phyloP scores from a whole-genome alignment of 2,797 vertebrate genomes.

The Ptychadena robeensis region DNA sequence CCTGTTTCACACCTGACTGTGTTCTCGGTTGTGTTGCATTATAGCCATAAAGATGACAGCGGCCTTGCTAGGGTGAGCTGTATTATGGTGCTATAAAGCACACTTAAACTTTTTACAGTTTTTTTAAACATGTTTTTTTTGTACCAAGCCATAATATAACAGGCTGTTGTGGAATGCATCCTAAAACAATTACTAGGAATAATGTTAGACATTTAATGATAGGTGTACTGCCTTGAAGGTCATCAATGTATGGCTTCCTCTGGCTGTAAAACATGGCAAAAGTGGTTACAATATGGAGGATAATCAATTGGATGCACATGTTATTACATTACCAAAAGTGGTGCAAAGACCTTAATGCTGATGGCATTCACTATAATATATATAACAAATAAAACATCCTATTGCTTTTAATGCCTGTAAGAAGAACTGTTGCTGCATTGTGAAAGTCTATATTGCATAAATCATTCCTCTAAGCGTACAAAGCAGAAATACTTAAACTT shows the following conservation, averaged over 20 bases:
- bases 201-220: not conserved
- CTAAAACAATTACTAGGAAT: not conserved
- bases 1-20: constrained; percentile 31
- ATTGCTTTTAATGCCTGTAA: no score
- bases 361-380: not conserved
- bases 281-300: not conserved
- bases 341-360: not conserved
- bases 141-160: not conserved
- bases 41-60: constrained; percentile 26
- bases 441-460: no score
- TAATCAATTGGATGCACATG: not conserved
- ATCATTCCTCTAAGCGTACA: no score
- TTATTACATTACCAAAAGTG: not conserved
- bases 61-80: constrained; percentile 38
- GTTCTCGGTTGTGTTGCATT: constrained; percentile 34
- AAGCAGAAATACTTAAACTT: no score
- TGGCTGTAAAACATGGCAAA: not conserved
- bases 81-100: constrained; percentile 40
- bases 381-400: no score
- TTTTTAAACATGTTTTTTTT: not conserved
- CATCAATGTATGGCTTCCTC: not conserved
- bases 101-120: not conserved
- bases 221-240: not conserved
- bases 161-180: not conserved
- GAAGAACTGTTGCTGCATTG: no score